Evolutionary conservation across 2,113 vertebrate genomes (phyloP).

Genomic region (Tiliqua scincoides): DNA sequence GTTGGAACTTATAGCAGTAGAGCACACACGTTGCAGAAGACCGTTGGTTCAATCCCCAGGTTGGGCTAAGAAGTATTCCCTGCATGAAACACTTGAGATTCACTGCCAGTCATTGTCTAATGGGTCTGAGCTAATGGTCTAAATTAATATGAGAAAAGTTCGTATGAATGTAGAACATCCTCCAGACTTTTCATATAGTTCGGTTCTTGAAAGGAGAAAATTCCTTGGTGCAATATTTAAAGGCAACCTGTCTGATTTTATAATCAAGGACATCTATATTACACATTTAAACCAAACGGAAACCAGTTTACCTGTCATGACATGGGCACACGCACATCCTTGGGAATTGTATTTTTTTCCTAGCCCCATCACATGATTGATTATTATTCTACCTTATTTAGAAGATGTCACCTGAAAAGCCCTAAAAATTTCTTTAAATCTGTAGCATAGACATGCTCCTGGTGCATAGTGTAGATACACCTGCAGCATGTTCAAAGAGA

Average conservation of each 20-base stretch:
- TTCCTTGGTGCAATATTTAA: neutral
- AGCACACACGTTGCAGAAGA: too few relatives aligned
- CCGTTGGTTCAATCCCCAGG: too few relatives aligned
- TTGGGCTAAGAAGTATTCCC: too few relatives aligned
- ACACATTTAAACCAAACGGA: neutral
- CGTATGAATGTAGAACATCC: neutral
- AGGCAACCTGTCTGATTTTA: neutral
- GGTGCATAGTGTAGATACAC: neutral
- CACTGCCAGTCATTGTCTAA: too few relatives aligned
- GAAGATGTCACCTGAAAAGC: neutral
- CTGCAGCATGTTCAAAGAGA: neutral
- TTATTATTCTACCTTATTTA: neutral
- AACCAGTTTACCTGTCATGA: neutral
- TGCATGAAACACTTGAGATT: too few relatives aligned
- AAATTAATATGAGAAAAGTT: neutral
- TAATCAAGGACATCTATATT: neutral
- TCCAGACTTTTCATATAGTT: neutral
- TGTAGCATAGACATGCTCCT: neutral
- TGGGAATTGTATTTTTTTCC: neutral
- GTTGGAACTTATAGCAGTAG: too few relatives aligned
- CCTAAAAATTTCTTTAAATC: neutral
- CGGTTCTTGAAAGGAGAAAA: neutral
- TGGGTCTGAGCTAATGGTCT: too few relatives aligned
- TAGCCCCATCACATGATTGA: neutral
- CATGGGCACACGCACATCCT: too few relatives aligned